Base-by-base conservation (phyloP, 2,888 invertebrate species). In the Parasteatoda lunata region DNA sequence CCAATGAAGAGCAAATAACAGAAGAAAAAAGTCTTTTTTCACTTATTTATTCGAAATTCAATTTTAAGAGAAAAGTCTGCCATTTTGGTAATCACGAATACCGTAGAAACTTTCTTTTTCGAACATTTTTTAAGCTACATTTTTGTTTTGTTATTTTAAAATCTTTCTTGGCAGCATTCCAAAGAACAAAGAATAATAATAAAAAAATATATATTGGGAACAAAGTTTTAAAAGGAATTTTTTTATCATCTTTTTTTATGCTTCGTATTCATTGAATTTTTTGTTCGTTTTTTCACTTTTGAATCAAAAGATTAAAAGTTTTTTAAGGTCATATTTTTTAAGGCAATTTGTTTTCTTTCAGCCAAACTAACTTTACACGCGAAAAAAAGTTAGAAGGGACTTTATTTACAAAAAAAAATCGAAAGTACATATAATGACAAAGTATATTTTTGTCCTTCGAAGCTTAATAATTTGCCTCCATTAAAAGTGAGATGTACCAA, bases 31-130 rank as follows among this genome's bases (percentile, higher is more conserved):
- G 4, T 75, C 59, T 79, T 73, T 48, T 73, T 54, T 30, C 47
- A 68, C 59, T 59, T 77, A 77, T 83, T 77, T 83, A 83, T 70
- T 83, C 52, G 76, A 71, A 83, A 83, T 83, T 77, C 83, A 83
- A 77, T 83, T 77, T 83, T 71, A 13, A 49, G 75, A n/a, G n/a
- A 59, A 73, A 81, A 70, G 76, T 52, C 76, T 71, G 52, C 52
- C 77, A 70, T 77, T 83, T 83, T 83, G 52, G 83, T 83, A 83
- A 83, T 83, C 77, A 83, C 77, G 30, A 76, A 64, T 72, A 70
- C 49, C 70, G 59, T 15, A 80, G 73, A 52, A 47, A 59, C 59
- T 83, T 83, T 77, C 15, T 71, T 79, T 69, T 71, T 71, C 11
- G 66, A 13, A 30, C 68, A 51, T 75, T 65, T 49, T 9, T 48